Evolutionary conservation across 2,888 invertebrate species (phyloP).

Genomic region (Malacosoma neustria): DNA sequence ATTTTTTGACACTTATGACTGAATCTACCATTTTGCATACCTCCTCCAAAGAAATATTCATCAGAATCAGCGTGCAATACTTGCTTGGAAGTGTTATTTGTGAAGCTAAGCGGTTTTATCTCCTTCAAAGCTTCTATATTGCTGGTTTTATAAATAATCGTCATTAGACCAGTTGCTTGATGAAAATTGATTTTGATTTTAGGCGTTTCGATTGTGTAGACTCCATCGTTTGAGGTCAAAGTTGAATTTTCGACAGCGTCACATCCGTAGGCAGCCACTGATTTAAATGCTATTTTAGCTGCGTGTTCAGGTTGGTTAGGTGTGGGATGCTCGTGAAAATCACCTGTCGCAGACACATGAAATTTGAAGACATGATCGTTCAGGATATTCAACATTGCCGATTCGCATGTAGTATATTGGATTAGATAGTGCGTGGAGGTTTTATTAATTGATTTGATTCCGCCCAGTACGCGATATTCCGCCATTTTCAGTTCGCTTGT

Average conservation of each 20-base stretch:
- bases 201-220: conserved; percentile 36
- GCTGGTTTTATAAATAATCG: conserved; percentile 37
- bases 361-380: conserved; percentile 55
- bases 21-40: conserved; percentile 65
- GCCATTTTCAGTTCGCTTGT: too few relatives aligned
- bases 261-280: conserved; percentile 37
- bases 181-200: conserved; percentile 44
- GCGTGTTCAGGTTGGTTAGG: conserved; percentile 41
- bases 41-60: conserved; percentile 60
- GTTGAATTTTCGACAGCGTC: conserved; percentile 37
- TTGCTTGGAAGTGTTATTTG: conserved; percentile 31
- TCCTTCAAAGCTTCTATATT: conserved; percentile 45
- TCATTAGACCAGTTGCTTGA: conserved; percentile 41
- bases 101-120: conserved; percentile 34
- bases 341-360: conserved; percentile 49
- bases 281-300: conserved; percentile 46
- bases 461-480: conserved; percentile 19
- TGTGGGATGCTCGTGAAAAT: conserved; percentile 46
- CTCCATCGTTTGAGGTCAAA: conserved; percentile 23
- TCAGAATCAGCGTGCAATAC: conserved; percentile 32
- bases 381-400: conserved; percentile 40
- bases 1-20: conserved; percentile 53
- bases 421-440: conserved; percentile 33
- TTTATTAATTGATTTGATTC: conserved; percentile 36
- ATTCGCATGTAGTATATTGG: conserved; percentile 39